Conservation (phyloP, 1,140 invertebrate genomes). For the Bombus pyrosoma region DNA sequence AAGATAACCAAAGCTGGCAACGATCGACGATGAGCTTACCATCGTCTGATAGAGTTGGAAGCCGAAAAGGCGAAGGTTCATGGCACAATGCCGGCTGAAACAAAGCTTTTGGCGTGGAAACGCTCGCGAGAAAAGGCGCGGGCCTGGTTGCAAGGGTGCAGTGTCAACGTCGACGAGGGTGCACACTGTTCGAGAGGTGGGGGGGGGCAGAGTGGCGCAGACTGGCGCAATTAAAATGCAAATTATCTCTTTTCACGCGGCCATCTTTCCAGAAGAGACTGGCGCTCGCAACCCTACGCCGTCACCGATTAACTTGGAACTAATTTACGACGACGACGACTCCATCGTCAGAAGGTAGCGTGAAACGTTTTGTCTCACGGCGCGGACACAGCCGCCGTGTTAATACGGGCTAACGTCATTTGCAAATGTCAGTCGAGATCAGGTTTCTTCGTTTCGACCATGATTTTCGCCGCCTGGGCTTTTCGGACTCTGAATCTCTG, state of each 20-base stretch:
- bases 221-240: constrained; percentile 77
- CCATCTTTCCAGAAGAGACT: constrained; percentile 46
- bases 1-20: neutral
- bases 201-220: neutral
- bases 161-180: constrained; percentile 21
- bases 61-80: neutral
- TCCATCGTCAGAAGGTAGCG: constrained; percentile 25
- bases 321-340: constrained; percentile 68
- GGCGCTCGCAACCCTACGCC: constrained; percentile 57
- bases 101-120: constrained; percentile 35
- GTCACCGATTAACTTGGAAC: constrained; percentile 74
- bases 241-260: constrained; percentile 75
- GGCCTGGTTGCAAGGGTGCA: constrained; percentile 30
- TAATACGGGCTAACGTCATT: constrained; percentile 66
- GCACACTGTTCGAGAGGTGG: neutral
- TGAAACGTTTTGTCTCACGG: constrained; percentile 51
- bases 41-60: neutral
- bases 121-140: constrained; percentile 10
- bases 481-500: neutral
- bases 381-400: constrained; percentile 20
- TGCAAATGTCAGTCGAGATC: constrained; percentile 59
- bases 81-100: constrained; percentile 25
- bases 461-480: neutral
- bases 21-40: neutral
- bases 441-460: constrained; percentile 48